Base-by-base conservation (phyloP, 2,888 invertebrate species). In the Fabriciana adippe region DNA sequence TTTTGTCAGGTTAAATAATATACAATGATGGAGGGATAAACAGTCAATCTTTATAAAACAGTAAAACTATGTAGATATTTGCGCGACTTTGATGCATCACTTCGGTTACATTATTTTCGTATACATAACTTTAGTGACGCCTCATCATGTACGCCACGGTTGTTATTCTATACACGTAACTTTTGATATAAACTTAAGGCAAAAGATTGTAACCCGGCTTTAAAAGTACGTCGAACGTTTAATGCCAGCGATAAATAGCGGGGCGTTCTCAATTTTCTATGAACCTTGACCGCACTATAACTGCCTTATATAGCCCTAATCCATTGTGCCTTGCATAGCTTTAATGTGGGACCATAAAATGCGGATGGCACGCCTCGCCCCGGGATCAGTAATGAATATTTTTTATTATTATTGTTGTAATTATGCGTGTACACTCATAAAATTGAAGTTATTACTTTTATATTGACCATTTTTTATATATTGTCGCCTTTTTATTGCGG, bases 281-380 rank as follows among this genome's bases (percentile, higher is more conserved):
- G 69, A 67, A 71, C 66, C 69, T 71, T 69, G 71, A 67, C 69
- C 71, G 64, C 61, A 26, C 68, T 64, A 64, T 64, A 68, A 61
- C 51, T 55, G 68, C 63, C 68, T 59, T 55, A 60, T 65, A 67
- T 60, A 63, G 57, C 26, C 55, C 64, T 70, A 70, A 71, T 74
- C 67, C 71, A 71, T 68, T 70, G 70, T 66, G 66, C 61, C 57
- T 45, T 56, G 56, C 66, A 67, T 60, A 67, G 67, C 45, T 69
- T 72, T 71, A 66, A 71, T 68, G 66, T 60, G 50, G 47, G 64
- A 68, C 66, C 66, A 67, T 74, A 69, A 75, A 73, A 55, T 56
- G 70, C 35, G 70, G 51, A 63, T 41, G 64, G 61, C 55, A 50
- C 67, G 69, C 68, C 71, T 57, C 67, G 60, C 70, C 67, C 64